A percentile compares a stretch with the other conserved stretches of the same genome.
Conservation (phyloP, 2,888 invertebrate species). For the Drosophila robusta region DNA sequence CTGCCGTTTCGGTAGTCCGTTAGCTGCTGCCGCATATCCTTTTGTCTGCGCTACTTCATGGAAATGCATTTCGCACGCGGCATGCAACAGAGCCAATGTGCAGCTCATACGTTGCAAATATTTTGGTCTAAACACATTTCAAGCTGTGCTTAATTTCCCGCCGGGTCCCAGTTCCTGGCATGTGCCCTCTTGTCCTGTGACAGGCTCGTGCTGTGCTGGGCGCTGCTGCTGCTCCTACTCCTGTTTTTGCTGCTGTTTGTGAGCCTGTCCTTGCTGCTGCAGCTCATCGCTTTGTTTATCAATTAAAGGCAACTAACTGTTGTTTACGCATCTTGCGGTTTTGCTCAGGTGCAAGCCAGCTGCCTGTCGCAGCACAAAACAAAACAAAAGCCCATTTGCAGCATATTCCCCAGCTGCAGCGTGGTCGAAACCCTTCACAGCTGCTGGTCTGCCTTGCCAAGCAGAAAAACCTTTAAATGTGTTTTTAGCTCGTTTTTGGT, state of each 20-base stretch:
- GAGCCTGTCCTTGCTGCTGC: conserved; percentile 15
- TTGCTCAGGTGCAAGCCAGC: conserved; percentile 61
- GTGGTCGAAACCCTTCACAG: conserved; percentile 29
- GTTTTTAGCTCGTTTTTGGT: not conserved
- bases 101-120: conserved; percentile 71
- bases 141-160: conserved; percentile 61
- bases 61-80: conserved; percentile 44
- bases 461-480: not conserved
- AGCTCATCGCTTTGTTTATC: conserved; percentile 48
- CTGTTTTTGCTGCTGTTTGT: conserved; percentile 5
- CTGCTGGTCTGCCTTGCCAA: conserved; percentile 11
- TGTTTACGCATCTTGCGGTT: conserved; percentile 66
- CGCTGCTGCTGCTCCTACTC: conserved; percentile 21
- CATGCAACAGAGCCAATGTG: conserved; percentile 36
- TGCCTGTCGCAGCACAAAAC: conserved; percentile 24
- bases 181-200: conserved; percentile 30
- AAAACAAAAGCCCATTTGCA: conserved; percentile 50
- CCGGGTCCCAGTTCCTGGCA: conserved; percentile 24
- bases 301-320: conserved; percentile 68
- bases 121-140: conserved; percentile 64
- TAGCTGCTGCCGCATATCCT: conserved; percentile 30
- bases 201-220: conserved; percentile 49
- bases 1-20: conserved; percentile 66
- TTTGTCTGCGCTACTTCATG: conserved; percentile 46
- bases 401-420: conserved; percentile 45